phyloP scores from a whole-genome alignment of 2,797 vertebrate genomes.

The Gallirallus australis region DNA sequence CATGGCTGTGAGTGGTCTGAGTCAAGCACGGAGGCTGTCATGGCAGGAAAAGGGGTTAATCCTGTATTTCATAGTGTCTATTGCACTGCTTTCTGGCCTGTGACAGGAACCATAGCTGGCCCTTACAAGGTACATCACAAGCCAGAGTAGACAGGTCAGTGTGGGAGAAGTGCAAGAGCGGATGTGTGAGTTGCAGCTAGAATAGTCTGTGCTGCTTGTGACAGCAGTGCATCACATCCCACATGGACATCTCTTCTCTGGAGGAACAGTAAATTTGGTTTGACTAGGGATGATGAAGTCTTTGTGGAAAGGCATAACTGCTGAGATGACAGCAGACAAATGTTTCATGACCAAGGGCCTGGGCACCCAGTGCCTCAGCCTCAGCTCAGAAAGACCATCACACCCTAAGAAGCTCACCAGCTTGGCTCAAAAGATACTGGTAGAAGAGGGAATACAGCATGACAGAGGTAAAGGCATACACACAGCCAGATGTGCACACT shows the following conservation, averaged over 20 bases:
- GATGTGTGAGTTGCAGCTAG: background rate
- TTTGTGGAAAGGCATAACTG: background rate
- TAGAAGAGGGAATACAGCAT: background rate
- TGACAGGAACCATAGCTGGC: background rate
- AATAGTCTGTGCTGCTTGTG: background rate
- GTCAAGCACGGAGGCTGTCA: background rate
- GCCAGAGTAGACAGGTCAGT: background rate
- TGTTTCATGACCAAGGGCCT: background rate
- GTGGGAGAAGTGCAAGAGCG: background rate
- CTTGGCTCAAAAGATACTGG: background rate
- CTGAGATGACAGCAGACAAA: background rate
- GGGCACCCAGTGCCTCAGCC: background rate
- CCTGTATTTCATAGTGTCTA: background rate
- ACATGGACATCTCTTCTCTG: background rate
- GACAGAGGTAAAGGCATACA: background rate
- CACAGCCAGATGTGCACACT: accelerated
- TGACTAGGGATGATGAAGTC: background rate
- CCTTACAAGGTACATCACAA: background rate
- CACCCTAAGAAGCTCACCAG: background rate
- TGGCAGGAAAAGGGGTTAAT: background rate
- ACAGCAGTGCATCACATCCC: background rate
- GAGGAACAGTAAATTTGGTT: background rate
- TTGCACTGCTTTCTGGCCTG: background rate
- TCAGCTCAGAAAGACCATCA: accelerated
- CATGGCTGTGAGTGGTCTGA: background rate